Evolutionary conservation across 2,888 invertebrate species (phyloP), one percentile per base, ranked within the genome.

Genomic region (Bellardia pandia): DNA sequence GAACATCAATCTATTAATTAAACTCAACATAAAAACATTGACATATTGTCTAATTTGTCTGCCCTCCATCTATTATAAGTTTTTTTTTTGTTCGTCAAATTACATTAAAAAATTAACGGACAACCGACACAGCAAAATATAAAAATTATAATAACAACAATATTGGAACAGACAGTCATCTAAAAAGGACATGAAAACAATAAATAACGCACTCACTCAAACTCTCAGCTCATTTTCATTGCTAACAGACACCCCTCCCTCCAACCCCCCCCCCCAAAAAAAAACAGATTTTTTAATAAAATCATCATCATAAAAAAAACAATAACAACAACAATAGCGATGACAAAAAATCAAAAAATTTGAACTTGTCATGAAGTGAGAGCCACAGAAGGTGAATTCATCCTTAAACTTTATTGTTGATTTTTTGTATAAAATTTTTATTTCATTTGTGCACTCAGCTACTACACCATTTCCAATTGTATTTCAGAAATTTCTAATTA

Each of bases 31-130:
- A 68, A 75, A 77, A 85, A 77, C 66, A 81, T 66, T 77, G 81
- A 78, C 81, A 81, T 60, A 56, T 84, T 84, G 72, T 81, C 81
- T 64, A 87, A 87, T 87, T 85, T 87, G 86, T 87, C 84, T 77
- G 72, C 62, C n/a, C 66, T 83, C 48, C 71, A 51, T 72, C 58
- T 60, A 11, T 23, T 13, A 6, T n/a, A 37, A 45, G 37, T 3
- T 37, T 37, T 1, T 42, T 68, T 51, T 69, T 48, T 60, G 9
- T 37, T 16, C 40, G n/a, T 14, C 58, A 80, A 71, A 76, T 23
- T 79, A 79, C 71, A 72, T 83, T 75, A 78, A 69, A 75, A 86
- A 79, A 82, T 82, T 79, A 79, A 66, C 14, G 80, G 23, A 68
- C 72, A 68, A 72, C 16, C 23, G 23, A 42, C 23, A 16, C 6